Base-by-base conservation (phyloP, 2,113 vertebrate species). In the Pygoscelis adeliae region DNA sequence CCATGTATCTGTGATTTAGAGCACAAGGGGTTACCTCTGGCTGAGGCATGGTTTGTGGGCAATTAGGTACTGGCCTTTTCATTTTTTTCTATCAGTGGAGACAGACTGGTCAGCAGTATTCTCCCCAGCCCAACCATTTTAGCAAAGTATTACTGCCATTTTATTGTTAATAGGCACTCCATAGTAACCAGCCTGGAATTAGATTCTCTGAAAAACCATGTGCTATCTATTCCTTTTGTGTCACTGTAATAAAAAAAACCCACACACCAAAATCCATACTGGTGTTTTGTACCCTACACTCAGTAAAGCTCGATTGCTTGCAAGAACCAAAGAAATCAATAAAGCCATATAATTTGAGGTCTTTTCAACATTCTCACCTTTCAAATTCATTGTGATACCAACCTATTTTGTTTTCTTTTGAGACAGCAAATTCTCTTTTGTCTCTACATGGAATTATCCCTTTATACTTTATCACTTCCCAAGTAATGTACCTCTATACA, bases 251-350 rank as follows among this genome's bases (percentile, higher is more conserved):
- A 69, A 84, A 81, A 80, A 34, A 26, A 30, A 80, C 46, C 17
- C 4, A 16, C 23, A 29, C 34, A 61, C 40, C 11, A 4, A 90
- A 95, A 93, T 93, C 95, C 83, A 94, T 83, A 69, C 27, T 11
- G 17, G 21, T 66, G 55, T 90, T 90, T 84, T 90, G 71, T 81
- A 67, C 11, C n/a, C 25, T 58, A 77, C 56, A 8, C 32, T 74
- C 72, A 81, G 26, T 58, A 63, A 90, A 80, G 40, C 50, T 90
- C 9, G 5, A 89, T 40, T 80, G 50, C 59, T 95, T 90, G 49
- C 38, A 93, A 82, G 88, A 94, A 82, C 29, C 32, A 83, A 95
- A 87, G 65, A 93, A 83, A 95, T 92, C 78, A 87, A 87, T 89
- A 83, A 73, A 79, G 62, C 13, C 3, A 13, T 47, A 80, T 90